These are phyloP conservation scores for Caenorhabditis macrosperma DNA, from an alignment of 2,888 invertebrate species.

Conservation along the genomic window DNA sequence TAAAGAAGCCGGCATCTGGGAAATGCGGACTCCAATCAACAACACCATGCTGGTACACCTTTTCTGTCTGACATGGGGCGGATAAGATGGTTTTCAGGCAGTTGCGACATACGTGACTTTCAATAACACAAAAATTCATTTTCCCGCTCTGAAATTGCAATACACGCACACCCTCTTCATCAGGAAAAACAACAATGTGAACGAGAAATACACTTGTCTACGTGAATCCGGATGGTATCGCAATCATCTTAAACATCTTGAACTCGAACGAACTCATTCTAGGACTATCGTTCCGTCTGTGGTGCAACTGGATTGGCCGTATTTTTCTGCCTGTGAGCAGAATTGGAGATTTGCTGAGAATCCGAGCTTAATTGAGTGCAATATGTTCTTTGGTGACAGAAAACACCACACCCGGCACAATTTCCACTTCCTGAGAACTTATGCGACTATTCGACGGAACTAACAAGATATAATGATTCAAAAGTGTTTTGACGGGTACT, in stretches of 20 bases:
- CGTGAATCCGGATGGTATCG: constrained; percentile 46
- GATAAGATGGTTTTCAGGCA: constrained; percentile 59
- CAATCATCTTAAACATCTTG: too few relatives aligned
- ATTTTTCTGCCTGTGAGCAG: constrained; percentile 62
- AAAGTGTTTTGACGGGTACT: neutral
- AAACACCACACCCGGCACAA: constrained; percentile 31
- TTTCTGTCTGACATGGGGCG: too few relatives aligned
- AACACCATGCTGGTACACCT: constrained; percentile 64
- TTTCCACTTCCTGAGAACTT: constrained; percentile 42
- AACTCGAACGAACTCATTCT: too few relatives aligned
- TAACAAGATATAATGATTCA: neutral
- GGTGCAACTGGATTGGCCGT: constrained; percentile 52
- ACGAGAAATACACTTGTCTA: constrained; percentile 41
- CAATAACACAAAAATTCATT: constrained; percentile 60
- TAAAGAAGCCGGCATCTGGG: constrained; percentile 73
- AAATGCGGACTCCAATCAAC: constrained; percentile 66
- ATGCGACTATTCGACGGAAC: constrained; percentile 24
- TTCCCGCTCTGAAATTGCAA: constrained; percentile 49
- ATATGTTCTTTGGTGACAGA: constrained; percentile 11
- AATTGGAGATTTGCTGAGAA: constrained; percentile 62
- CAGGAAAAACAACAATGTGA: constrained; percentile 10
- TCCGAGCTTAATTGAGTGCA: constrained; percentile 55
- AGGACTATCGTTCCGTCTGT: constrained; percentile 63
- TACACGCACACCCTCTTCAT: constrained; percentile 53
- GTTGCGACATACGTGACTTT: constrained; percentile 68